Evolutionary conservation across 2,797 vertebrate species (phyloP).

Genomic region (Mergus octosetaceus): DNA sequence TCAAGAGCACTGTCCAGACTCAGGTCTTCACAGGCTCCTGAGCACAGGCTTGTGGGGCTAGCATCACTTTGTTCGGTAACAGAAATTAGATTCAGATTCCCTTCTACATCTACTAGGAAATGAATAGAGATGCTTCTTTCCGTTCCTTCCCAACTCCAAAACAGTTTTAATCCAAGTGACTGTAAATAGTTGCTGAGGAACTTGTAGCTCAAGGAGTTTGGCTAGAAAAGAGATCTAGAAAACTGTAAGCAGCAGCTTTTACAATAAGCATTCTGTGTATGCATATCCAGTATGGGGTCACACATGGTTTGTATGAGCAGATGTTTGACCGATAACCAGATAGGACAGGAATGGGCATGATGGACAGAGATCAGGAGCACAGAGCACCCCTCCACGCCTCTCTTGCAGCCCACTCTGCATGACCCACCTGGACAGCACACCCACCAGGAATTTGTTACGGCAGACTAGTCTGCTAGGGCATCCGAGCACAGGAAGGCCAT

Average conservation of each 20-base stretch:
- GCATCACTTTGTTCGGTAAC: neutral
- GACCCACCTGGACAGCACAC: neutral
- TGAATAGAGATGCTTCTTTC: neutral
- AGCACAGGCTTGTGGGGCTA: neutral
- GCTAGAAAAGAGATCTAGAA: neutral
- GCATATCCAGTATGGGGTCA: neutral
- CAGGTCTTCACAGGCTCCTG: neutral
- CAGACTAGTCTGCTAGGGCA: neutral
- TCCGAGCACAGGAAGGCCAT: neutral
- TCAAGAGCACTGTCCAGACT: neutral
- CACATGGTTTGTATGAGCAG: neutral
- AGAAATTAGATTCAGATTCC: neutral
- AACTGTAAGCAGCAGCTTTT: neutral
- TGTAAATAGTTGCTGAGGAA: neutral
- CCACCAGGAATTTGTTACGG: neutral
- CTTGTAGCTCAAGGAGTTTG: neutral
- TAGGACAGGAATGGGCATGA: neutral
- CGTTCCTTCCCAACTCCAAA: slow-evolving; percentile 65
- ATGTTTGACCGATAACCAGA: neutral
- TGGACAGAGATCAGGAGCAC: neutral
- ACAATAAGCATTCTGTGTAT: neutral
- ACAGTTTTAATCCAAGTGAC: neutral
- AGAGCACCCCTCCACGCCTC: neutral
- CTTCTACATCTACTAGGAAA: neutral
- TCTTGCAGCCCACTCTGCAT: neutral